These are phyloP conservation scores for Oncopodura yosiiana DNA, from an alignment of 1,140 invertebrate genomes.

Conservation along the genomic window DNA sequence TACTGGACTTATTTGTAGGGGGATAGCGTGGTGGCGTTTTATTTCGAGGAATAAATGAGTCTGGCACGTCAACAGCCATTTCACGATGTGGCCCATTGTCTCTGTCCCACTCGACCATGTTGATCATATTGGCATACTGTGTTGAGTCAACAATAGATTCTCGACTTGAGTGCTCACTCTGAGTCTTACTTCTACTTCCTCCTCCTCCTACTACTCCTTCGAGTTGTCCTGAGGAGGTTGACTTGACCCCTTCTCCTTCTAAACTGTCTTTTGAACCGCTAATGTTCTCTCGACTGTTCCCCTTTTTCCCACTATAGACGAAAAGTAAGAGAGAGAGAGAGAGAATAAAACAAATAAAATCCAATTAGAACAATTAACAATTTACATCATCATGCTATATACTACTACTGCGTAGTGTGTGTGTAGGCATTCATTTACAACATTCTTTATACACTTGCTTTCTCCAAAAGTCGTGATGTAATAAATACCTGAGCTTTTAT, in stretches of 20 bases:
- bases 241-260: conserved; percentile 14
- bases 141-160: conserved; percentile 31
- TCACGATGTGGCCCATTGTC: conserved; percentile 69
- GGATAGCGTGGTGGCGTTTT: conserved; percentile 87
- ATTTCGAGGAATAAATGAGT: conserved; percentile 79
- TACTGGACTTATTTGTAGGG: conserved; percentile 48
- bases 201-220: too few species aligned
- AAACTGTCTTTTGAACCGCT: conserved; percentile 21
- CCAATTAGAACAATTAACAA: too few species aligned
- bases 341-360: too few species aligned
- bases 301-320: conserved; percentile 10
- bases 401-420: too few species aligned
- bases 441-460: too few species aligned
- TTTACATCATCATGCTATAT: too few species aligned
- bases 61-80: conserved; percentile 97
- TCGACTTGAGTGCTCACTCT: conserved; percentile 31
- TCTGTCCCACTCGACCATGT: conserved; percentile 39
- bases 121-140: conserved; percentile 38
- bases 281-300: conserved; percentile 23
- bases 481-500: too few species aligned
- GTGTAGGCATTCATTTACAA: too few species aligned
- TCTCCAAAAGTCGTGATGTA: too few species aligned
- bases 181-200: conserved; percentile 15
- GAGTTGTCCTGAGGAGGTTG: too few species aligned
- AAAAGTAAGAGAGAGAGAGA: too few species aligned